Conservation (phyloP, 2,113 vertebrate species). For the Lipophrys pholis region DNA sequence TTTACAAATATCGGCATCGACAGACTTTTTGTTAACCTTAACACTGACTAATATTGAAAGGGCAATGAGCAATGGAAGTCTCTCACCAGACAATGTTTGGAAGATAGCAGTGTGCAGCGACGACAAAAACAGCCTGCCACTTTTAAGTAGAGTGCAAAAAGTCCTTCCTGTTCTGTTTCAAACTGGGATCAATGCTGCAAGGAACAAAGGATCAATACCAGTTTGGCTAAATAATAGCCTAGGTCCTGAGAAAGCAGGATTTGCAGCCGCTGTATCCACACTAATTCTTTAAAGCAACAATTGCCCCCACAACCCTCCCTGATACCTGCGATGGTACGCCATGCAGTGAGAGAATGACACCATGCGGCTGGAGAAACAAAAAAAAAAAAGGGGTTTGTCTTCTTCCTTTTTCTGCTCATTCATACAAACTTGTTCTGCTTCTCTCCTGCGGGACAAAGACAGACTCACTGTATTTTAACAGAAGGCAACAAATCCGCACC, state of each 20-base stretch:
- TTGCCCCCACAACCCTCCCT: background rate
- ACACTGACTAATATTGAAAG: background rate
- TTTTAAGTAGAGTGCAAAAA: conserved; percentile 23
- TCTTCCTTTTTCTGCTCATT: too few relatives aligned
- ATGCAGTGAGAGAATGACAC: background rate
- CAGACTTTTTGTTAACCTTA: too few relatives aligned
- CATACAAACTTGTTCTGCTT: too few relatives aligned
- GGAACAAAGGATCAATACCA: conserved; percentile 43
- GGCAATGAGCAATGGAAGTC: background rate
- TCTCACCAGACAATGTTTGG: background rate
- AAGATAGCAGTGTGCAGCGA: too few relatives aligned
- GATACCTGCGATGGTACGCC: background rate
- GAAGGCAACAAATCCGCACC: too few relatives aligned
- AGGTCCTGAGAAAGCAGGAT: conserved; percentile 12
- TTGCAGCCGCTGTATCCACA: background rate
- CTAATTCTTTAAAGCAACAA: conserved; percentile 19
- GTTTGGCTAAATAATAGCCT: conserved; percentile 31
- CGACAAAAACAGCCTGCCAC: background rate
- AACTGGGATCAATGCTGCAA: conserved; percentile 42
- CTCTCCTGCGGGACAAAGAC: too few relatives aligned
- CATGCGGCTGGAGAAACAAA: conserved; percentile 1
- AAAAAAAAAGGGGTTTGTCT: background rate
- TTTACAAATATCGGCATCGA: too few relatives aligned
- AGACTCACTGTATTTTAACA: too few relatives aligned
- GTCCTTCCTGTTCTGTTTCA: conserved; percentile 32